Conservation (phyloP, 1,140 invertebrate species). For the Penaeus indicus region DNA sequence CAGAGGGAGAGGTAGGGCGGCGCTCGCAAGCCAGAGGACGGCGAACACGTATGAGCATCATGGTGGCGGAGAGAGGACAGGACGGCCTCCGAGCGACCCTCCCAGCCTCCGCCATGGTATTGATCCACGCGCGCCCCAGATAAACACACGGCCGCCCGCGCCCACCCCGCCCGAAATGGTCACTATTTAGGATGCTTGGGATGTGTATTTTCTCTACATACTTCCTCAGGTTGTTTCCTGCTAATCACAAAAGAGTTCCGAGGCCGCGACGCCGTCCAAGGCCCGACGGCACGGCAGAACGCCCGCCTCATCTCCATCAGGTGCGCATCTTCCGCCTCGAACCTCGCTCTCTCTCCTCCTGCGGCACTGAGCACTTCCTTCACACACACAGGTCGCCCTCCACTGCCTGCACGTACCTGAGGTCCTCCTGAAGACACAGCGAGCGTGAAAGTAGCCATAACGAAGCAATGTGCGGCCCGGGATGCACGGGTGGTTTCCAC, state of each 20-base stretch:
- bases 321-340: constrained; percentile 23
- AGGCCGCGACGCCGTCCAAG: constrained; percentile 5
- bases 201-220: not conserved
- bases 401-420: constrained; percentile 36
- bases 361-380: constrained; percentile 2
- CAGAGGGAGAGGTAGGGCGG: not conserved
- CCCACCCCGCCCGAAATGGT: constrained; percentile 55
- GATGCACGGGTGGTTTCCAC: constrained; percentile 26
- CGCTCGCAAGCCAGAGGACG: constrained; percentile 4
- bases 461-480: constrained; percentile 40
- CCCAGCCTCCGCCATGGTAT: constrained; percentile 54
- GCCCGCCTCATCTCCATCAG: constrained; percentile 34
- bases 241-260: not conserved
- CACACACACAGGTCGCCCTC: not conserved
- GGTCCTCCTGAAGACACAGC: constrained; percentile 37
- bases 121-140: constrained; percentile 57
- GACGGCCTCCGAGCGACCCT: constrained; percentile 21
- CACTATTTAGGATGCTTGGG: not conserved
- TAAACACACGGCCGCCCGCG: constrained; percentile 60
- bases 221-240: not conserved
- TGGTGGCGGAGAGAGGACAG: constrained; percentile 35
- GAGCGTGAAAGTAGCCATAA: constrained; percentile 44
- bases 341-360: constrained; percentile 24
- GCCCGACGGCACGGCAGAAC: not conserved
- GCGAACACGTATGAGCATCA: constrained; percentile 33